Base-by-base conservation (phyloP, 2,113 vertebrate genomes). In the Colinus virginianus region DNA sequence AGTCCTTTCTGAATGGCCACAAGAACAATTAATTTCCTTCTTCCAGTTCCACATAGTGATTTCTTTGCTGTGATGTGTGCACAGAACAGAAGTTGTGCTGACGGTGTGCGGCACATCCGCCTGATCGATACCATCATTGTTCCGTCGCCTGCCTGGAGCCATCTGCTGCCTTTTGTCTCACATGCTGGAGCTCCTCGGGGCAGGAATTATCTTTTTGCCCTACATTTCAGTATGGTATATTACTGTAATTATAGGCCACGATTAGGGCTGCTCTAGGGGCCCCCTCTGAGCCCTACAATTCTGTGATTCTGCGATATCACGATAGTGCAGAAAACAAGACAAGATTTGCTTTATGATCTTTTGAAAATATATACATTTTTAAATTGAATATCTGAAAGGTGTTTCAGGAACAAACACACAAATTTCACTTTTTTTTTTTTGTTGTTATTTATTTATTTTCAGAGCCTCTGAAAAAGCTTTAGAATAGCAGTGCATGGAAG, bases 121-220 rank as follows among this genome's bases (percentile, higher is more conserved):
- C 72, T 78, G 92, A 95, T 95, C 96, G 78, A 92, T 95, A 90
- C 45, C 68, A 45, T 72, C 86, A 92, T 96, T 95, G 92, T 96
- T 90, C 48, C 62, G 62, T 96, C 90, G 72, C 93, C 92, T 87
- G 84, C 40, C 86, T 53, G 23, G 75, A 87, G 90, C 96, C 96
- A 96, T 96, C 96, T 96, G 96, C 77, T 90, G 48, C 75, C 94
- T 90, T 94, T 96, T 96, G 94, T 96, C 62, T 94, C 68, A 64
- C 1, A 91, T 72, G 94, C 88, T n/a, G 11, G 74, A 94, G 93
- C 63, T 90, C 88, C 78, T 96, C 80, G 32, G 66, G 83, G 66
- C 45, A 90, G 86, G 61, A 92, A 90, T 93, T 84, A 92, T 90
- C 74, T 62, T 88, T 92, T 69, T 78, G 83, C 53, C 92, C 90